A percentile compares a stretch with the other conserved stretches of the same genome.
phyloP scores from a whole-genome alignment of 2,113 vertebrate species.

The Syrmaticus mikado region DNA sequence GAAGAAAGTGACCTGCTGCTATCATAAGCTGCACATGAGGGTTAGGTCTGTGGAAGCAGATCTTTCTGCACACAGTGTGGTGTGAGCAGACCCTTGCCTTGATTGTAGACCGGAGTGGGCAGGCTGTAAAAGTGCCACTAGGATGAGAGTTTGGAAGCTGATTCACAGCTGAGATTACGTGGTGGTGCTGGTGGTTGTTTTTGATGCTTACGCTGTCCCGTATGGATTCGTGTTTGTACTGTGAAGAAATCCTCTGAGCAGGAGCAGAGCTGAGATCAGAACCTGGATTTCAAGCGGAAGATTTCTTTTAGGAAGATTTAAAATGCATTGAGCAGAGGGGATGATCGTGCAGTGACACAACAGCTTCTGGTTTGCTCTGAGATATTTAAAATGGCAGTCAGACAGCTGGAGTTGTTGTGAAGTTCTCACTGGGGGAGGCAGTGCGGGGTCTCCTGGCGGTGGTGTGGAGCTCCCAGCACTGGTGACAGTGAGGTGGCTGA shows the following conservation, averaged over 20 bases:
- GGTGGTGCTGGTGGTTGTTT: too few species aligned
- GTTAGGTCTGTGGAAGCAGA: background rate
- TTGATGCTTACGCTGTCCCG: background rate
- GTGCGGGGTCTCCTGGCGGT: background rate
- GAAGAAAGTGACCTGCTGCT: background rate
- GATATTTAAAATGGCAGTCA: background rate
- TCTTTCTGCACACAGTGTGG: background rate
- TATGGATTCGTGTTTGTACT: background rate
- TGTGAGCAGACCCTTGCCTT: background rate
- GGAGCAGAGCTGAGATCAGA: background rate
- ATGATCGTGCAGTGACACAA: background rate
- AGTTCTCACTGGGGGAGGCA: background rate
- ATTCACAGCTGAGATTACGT: background rate
- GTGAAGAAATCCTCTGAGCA: background rate
- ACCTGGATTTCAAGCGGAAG: background rate
- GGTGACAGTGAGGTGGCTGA: background rate
- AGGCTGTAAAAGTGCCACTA: rapidly evolving
- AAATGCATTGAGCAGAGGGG: background rate
- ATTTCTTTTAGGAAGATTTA: background rate
- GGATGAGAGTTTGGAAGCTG: background rate
- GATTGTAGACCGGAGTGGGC: rapidly evolving
- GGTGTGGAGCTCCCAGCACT: background rate
- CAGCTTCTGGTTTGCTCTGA: background rate
- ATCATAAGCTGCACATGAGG: background rate
- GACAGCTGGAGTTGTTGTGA: background rate